Percentiles rank a stretch among this genome's conserved stretches.
phyloP scores from a whole-genome alignment of 2,797 vertebrate species.

The Pseudochirops cupreus region DNA sequence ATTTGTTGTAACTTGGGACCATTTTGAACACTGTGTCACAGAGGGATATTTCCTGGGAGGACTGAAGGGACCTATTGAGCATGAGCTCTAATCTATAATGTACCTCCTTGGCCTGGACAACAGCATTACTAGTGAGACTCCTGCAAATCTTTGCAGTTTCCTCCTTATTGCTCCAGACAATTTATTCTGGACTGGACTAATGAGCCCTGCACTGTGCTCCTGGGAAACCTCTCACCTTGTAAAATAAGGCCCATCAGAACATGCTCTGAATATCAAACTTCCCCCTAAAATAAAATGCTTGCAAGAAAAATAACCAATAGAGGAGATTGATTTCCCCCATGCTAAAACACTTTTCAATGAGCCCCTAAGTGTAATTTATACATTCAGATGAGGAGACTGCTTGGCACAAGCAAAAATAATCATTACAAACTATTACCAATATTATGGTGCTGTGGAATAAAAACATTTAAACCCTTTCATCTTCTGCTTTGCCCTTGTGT shows the following conservation, averaged over 20 bases:
- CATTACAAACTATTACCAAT: neutral
- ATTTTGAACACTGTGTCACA: neutral
- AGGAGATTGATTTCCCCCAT: neutral
- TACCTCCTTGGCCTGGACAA: conserved; percentile 22
- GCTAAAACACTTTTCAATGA: conserved; percentile 48
- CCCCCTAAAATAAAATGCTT: conserved; percentile 38
- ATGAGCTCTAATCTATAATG: conserved; percentile 35
- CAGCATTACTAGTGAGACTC: neutral
- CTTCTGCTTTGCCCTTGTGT: conserved; percentile 1
- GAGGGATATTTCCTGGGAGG: conserved; percentile 45
- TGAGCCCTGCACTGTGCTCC: conserved; percentile 45
- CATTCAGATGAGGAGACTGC: conserved; percentile 50
- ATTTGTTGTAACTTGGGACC: neutral
- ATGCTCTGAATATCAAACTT: conserved; percentile 59
- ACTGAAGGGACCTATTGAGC: conserved; percentile 44
- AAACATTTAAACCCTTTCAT: conserved; percentile 1
- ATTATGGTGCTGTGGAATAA: conserved; percentile 23
- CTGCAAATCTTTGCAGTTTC: conserved; percentile 42
- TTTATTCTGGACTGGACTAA: conserved; percentile 47
- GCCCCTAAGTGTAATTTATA: conserved; percentile 34
- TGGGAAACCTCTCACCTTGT: conserved; percentile 41
- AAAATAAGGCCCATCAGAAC: conserved; percentile 28
- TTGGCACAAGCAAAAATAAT: conserved; percentile 51
- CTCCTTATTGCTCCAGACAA: conserved; percentile 23
- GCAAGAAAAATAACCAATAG: conserved; percentile 47